Base-by-base conservation (phyloP, 2,888 invertebrate genomes). In the Epistrophella euchroma region DNA sequence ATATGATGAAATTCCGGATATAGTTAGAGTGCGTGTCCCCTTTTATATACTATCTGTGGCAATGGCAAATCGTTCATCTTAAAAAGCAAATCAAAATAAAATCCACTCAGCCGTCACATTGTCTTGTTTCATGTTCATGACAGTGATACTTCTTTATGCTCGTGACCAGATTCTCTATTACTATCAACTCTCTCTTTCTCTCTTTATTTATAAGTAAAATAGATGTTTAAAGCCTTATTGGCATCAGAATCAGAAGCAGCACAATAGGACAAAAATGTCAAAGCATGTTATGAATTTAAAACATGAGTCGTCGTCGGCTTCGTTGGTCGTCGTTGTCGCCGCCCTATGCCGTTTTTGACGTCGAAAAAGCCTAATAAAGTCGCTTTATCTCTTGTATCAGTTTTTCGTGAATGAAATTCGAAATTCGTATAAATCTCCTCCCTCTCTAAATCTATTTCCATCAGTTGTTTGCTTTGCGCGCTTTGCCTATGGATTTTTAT, bases 361-460 rank as follows among this genome's bases (percentile, higher is more conserved):
- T 64, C 68, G 62, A 68, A 28, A 73, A 28, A 60, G 66, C 68
- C 60, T 72, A 73, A 79, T 75, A 79, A 84, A 79, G 75, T 71
- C 56, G 45, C 71, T 80, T 64, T 64, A 79, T 80, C 79, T 79
- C 56, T 74, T 79, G 64, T 60, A 64, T 79, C 79, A 71, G 35
- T 37, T 79, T 84, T 84, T 68, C 79, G 83, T 79, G 79, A 74
- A 84, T 64, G 45, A 79, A 84, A 84, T 84, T 50, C 78, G 22
- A 11, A 71, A 81, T 50, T 47, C 66, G 11, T 32, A 25, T 60
- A n/a, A 58, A 22, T 72, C 56, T 55, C 22, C 32, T 4, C 2
- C 4, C 13, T 13, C 3, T 17, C 5, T 52, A 32, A 37, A 13
- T 55, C 2, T 25, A 1, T 15, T 25, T 9, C 13, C 43, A 15